Percentiles rank a stretch among this genome's conserved stretches.
phyloP scores from a whole-genome alignment of 37 sponge, comb jelly and placozoan genomes.

The Ianthella basta region DNA sequence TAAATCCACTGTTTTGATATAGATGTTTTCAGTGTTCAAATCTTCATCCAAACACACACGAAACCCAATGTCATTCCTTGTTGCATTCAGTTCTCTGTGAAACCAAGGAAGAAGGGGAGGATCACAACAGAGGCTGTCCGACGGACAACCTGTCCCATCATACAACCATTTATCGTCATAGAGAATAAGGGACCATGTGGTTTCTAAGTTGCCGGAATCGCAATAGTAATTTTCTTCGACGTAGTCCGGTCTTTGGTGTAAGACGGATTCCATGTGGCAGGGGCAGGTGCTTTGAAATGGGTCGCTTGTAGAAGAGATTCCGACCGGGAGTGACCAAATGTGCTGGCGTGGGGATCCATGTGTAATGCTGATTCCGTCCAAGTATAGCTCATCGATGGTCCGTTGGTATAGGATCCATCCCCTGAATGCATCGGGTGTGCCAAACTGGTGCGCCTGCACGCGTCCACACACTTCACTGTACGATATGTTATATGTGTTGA shows the following conservation, averaged over 20 bases:
- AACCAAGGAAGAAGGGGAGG: background rate
- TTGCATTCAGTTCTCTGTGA: background rate
- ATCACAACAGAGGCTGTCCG: background rate
- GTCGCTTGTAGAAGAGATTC: background rate
- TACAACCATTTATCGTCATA: background rate
- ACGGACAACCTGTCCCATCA: background rate
- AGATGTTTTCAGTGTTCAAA: background rate
- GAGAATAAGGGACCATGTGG: background rate
- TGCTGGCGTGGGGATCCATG: background rate
- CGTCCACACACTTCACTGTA: conserved; percentile 2
- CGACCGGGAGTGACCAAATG: background rate
- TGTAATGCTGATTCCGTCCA: background rate
- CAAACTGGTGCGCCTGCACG: background rate
- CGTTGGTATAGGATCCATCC: background rate
- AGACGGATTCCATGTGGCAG: background rate
- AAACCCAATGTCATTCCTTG: background rate
- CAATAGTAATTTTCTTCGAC: background rate
- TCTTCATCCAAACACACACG: background rate
- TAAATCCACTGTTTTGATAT: background rate
- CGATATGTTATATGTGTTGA: background rate
- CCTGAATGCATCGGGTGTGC: background rate
- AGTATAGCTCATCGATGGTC: background rate
- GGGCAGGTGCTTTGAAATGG: background rate
- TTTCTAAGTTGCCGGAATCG: background rate
- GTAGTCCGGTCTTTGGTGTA: background rate